phyloP scores from a whole-genome alignment of 2,797 vertebrate species.

The Pygocentrus nattereri region DNA sequence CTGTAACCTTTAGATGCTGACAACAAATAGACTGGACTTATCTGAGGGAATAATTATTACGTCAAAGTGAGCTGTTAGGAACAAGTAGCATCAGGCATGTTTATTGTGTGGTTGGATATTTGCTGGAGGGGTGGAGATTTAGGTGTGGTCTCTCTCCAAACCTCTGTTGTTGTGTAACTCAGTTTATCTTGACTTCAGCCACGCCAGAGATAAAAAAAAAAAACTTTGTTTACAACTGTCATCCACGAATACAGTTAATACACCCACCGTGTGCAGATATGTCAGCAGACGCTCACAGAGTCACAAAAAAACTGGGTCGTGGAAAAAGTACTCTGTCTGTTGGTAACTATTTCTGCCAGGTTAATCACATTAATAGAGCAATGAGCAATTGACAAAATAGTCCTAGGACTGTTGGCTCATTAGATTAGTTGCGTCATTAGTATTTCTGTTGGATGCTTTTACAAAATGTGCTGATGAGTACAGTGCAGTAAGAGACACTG shows the following conservation, averaged over 20 bases:
- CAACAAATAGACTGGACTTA: slow-evolving; percentile 29
- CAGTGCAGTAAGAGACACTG: not conserved
- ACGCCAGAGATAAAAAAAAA: slow-evolving; percentile 33
- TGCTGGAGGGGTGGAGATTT: slow-evolving; percentile 33
- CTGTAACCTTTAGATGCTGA: slow-evolving; percentile 40
- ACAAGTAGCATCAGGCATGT: slow-evolving; percentile 13
- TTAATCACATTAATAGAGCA: not conserved
- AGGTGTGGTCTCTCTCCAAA: slow-evolving; percentile 23
- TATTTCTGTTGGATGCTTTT: not conserved
- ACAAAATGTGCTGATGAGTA: not conserved
- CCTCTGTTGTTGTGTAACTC: slow-evolving; percentile 21
- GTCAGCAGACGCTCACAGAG: not conserved
- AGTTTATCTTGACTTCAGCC: slow-evolving; percentile 33
- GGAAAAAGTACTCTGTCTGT: not conserved
- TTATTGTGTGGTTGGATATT: slow-evolving; percentile 43
- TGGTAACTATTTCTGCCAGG: not conserved
- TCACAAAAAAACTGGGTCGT: not conserved
- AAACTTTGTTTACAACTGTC: not conserved
- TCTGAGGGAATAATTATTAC: slow-evolving; percentile 37
- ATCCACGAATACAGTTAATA: not conserved
- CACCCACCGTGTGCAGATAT: slow-evolving; percentile 12
- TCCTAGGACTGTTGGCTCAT: not conserved
- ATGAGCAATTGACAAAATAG: not conserved
- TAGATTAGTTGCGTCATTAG: not conserved
- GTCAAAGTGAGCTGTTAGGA: slow-evolving; percentile 21